These are phyloP conservation scores for Eupeodes corollae DNA, from an alignment of 1,140 invertebrate species.

Conservation along the genomic window DNA sequence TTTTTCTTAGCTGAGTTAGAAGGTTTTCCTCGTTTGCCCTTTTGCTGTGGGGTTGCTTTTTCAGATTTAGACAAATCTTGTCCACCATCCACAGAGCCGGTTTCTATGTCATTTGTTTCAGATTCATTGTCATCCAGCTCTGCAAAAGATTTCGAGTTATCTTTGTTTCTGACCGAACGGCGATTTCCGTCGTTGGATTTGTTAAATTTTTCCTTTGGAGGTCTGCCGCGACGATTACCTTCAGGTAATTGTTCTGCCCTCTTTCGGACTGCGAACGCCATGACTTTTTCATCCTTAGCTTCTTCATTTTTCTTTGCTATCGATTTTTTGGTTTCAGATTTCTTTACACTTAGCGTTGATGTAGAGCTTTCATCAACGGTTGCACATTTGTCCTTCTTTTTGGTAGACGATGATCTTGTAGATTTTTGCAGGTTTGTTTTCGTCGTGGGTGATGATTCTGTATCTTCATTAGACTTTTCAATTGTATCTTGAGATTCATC, in stretches of 20 bases:
- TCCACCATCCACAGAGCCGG: conserved; percentile 14
- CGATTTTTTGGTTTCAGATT: not conserved
- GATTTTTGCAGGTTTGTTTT: not conserved
- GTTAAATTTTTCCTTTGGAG: conserved; percentile 42
- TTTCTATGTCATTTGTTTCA: conserved; percentile 5
- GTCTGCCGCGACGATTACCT: conserved; percentile 14
- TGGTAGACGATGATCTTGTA: not conserved
- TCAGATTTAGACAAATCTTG: conserved; percentile 1
- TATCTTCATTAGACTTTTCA: conserved; percentile 4
- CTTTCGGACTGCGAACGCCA: conserved; percentile 44
- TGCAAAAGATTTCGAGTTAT: conserved; percentile 34
- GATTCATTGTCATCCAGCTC: conserved; percentile 6
- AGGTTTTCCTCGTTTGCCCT: conserved; percentile 8
- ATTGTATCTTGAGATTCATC: conserved; percentile 18
- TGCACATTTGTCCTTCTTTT: not conserved
- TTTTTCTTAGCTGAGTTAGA: conserved; percentile 12
- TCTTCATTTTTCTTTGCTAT: conserved; percentile 5
- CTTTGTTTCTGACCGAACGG: conserved; percentile 44
- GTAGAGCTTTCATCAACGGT: not conserved
- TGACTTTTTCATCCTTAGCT: conserved; percentile 19
- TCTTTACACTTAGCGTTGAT: not conserved
- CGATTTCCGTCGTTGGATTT: conserved; percentile 56
- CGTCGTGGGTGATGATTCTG: conserved; percentile 2
- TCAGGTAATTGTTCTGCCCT: conserved; percentile 37
- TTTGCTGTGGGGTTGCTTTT: not conserved